Base-by-base conservation (phyloP, 2,797 vertebrate species). In the Notamacropus eugenii region DNA sequence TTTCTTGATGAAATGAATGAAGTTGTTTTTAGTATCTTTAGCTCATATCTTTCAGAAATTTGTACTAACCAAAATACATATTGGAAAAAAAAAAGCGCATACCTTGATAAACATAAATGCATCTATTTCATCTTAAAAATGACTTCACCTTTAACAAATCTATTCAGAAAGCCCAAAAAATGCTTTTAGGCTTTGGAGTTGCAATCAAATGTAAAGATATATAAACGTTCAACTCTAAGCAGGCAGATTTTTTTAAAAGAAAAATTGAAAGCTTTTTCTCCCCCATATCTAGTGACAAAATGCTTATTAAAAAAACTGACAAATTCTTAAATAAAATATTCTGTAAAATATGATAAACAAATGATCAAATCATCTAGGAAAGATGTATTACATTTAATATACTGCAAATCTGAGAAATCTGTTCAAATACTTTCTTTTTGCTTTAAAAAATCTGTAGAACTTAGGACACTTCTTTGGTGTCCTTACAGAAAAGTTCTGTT, bases 221-320 rank as follows among this genome's bases (percentile, higher is more conserved):
- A 92, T 67, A 5, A 57, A 92, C 19, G 28, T 57, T 56, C 22
- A 94, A 91, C 0, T 14, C 1, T 5, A 46, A 90, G n/a, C 91
- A 92, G 59, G 0, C 0, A 31, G 27, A 96, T 56, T 91, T 95
- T 92, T 90, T 27, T 90, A 93, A 54, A 13, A 93, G 93, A 95
- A 8, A 82, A 54, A 54, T 13, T 34, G 58, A 59, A 67, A 1
- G 90, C 0, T 74, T 12, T 93, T 91, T 67, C 54, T 1, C 55
- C 14, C 16, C 16, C 40, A 58, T 0, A 50, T 91, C 55, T 96
- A 34, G 93, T 91, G 31, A 95, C 40, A 91, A 90, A 56, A 90
- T 34, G 22, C 28, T 74, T 1, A 62, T 56, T 74, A 22, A 82
- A 82, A 55, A 55, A 0, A 91, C 58, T 92, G 13, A 12, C 19